Conservation (phyloP, 2,888 invertebrate species). For the Amaurobius ferox region DNA sequence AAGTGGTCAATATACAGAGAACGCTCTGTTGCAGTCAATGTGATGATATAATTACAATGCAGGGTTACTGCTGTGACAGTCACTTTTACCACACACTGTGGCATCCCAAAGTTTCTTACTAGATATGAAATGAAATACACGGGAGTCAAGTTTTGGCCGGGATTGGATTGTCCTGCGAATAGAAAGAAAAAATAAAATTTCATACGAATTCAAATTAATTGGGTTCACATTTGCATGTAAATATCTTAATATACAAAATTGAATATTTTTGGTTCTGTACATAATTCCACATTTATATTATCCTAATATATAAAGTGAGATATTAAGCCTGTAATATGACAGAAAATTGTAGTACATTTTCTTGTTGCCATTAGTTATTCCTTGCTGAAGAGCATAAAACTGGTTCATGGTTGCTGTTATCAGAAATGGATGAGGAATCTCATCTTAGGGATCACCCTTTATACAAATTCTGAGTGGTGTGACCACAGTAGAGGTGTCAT, state of each 20-base stretch:
- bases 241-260: not conserved
- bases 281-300: no score
- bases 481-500: no score
- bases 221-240: not conserved
- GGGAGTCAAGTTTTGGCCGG: slow-evolving; percentile 55
- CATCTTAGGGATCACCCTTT: no score
- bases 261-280: no score
- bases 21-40: slow-evolving; percentile 22
- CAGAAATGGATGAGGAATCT: no score
- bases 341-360: no score
- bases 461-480: no score
- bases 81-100: not conserved
- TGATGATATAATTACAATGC: slow-evolving; percentile 68
- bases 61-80: slow-evolving; percentile 8
- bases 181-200: slow-evolving; percentile 5
- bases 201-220: not conserved
- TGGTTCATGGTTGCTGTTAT: no score
- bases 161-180: slow-evolving; percentile 46
- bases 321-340: no score
- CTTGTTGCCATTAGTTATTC: no score
- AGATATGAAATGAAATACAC: not conserved
- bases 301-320: no score
- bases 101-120: not conserved
- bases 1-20: slow-evolving; percentile 31
- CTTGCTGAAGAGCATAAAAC: no score